Evolutionary conservation across 2,888 invertebrate species (phyloP).

Genomic region (Melanophora roralis): DNA sequence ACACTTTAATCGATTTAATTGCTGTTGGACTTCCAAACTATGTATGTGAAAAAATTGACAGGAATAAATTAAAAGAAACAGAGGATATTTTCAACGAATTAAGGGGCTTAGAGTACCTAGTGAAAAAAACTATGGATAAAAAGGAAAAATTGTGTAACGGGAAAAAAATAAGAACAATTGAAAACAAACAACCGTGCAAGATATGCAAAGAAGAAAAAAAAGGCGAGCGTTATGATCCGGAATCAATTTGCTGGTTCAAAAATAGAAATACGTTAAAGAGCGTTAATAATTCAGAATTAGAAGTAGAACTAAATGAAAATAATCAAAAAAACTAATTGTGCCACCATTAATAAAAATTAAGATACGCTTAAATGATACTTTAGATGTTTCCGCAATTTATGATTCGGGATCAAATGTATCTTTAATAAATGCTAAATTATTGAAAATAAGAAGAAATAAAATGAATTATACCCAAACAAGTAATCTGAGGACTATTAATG

Average conservation of each 20-base stretch:
- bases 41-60: constrained; percentile 65
- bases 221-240: constrained; percentile 6
- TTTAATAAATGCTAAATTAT: constrained; percentile 20
- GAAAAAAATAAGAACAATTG: constrained; percentile 12
- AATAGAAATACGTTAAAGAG: not conserved
- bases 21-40: constrained; percentile 67
- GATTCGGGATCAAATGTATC: constrained; percentile 40
- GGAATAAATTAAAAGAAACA: constrained; percentile 66
- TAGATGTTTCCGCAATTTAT: constrained; percentile 32
- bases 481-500: constrained; percentile 9
- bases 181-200: constrained; percentile 37
- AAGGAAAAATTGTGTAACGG: not conserved
- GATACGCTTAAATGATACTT: constrained; percentile 3
- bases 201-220: constrained; percentile 21
- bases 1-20: constrained; percentile 66
- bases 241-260: constrained; percentile 25
- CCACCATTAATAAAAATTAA: constrained; percentile 49
- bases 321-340: constrained; percentile 42
- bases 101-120: constrained; percentile 52
- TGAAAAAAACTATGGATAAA: not conserved
- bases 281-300: constrained; percentile 14
- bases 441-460: constrained; percentile 26
- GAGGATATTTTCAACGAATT: constrained; percentile 69
- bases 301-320: not conserved
- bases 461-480: constrained; percentile 6